phyloP scores from a whole-genome alignment of 2,113 vertebrate species.

The Cochlearius cochlearius region DNA sequence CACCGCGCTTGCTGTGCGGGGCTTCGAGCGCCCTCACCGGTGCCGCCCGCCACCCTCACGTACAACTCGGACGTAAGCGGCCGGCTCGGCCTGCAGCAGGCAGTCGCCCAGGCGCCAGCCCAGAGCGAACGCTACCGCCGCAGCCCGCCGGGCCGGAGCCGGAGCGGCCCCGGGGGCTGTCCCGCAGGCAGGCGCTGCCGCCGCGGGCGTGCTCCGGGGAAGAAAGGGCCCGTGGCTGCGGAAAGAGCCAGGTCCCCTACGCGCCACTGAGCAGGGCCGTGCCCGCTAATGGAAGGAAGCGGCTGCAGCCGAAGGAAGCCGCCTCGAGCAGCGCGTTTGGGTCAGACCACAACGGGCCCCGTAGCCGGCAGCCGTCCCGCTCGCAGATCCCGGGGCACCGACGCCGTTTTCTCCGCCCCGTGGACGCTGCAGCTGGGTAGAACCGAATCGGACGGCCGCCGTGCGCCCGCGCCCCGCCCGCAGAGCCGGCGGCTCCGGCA shows the following conservation, averaged over 20 bases:
- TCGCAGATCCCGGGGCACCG: background rate
- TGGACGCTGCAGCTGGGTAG: background rate
- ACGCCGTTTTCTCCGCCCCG: too few relatives aligned
- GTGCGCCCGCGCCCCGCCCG: background rate
- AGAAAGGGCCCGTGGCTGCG: background rate
- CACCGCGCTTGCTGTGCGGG: accelerated
- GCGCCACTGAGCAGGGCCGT: accelerated
- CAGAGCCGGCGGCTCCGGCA: too few relatives aligned
- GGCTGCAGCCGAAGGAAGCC: too few relatives aligned
- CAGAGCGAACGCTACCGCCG: too few relatives aligned
- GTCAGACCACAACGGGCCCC: background rate
- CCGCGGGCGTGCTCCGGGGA: too few relatives aligned
- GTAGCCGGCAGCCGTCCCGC: background rate
- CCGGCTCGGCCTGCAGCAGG: accelerated
- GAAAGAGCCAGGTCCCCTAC: background rate
- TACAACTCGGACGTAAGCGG: background rate
- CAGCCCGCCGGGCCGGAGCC: background rate
- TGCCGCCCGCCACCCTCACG: background rate
- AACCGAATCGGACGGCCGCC: background rate
- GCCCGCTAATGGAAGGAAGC: background rate
- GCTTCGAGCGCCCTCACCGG: background rate
- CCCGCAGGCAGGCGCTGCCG: background rate
- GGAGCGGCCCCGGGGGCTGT: background rate
- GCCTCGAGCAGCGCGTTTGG: accelerated
- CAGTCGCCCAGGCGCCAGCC: background rate